phyloP scores from a whole-genome alignment of 2,888 invertebrate genomes.

The Rhabditoides inermis region DNA sequence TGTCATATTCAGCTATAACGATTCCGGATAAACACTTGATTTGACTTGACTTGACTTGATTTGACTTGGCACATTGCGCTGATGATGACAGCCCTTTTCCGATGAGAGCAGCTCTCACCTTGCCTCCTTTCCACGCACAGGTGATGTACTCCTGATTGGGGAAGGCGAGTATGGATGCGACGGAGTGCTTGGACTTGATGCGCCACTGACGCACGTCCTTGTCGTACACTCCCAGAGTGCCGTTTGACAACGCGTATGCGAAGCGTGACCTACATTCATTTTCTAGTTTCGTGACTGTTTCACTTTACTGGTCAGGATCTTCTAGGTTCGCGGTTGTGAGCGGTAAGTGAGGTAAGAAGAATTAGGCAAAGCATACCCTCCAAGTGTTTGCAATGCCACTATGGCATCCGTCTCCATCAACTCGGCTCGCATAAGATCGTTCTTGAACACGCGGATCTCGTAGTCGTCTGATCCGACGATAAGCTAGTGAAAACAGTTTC shows the following conservation, averaged over 20 bases:
- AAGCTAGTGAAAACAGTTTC: conserved; percentile 62
- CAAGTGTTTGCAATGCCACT: conserved; percentile 63
- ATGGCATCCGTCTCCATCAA: conserved; percentile 73
- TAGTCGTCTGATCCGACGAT: conserved; percentile 84
- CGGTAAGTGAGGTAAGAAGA: too few relatives aligned
- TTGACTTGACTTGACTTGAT: too few relatives aligned
- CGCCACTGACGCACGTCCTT: conserved; percentile 74
- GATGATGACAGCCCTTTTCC: too few relatives aligned
- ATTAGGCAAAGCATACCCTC: conserved; percentile 54
- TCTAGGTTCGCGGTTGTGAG: too few relatives aligned
- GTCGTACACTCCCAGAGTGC: conserved; percentile 87
- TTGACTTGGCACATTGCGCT: too few relatives aligned
- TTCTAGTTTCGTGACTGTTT: too few relatives aligned
- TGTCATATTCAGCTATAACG: too few relatives aligned
- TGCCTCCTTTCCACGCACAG: conserved; percentile 77
- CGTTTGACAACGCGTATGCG: conserved; percentile 80
- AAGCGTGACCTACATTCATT: too few relatives aligned
- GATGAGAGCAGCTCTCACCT: too few relatives aligned
- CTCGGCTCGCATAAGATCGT: conserved; percentile 74
- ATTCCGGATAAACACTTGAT: too few relatives aligned
- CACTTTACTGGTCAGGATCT: too few relatives aligned
- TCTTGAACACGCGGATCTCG: conserved; percentile 75
- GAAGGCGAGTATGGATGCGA: conserved; percentile 67
- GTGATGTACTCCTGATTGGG: conserved; percentile 72
- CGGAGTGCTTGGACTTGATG: conserved; percentile 84